These are phyloP conservation scores for Tokudaia muenninki DNA, from an alignment of 2,797 vertebrate species.

Conservation along the genomic window DNA sequence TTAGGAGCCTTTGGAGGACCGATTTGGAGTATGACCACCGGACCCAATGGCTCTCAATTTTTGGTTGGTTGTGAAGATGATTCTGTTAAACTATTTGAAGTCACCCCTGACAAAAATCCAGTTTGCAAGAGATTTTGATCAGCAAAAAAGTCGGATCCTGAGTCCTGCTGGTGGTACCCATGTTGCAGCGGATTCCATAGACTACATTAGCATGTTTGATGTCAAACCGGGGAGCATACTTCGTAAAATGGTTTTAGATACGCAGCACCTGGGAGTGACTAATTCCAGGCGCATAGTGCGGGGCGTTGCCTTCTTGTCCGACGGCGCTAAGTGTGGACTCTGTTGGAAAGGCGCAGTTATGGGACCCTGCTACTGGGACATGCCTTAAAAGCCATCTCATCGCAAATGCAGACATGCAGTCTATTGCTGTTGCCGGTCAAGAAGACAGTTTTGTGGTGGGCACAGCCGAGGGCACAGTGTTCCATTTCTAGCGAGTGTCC, in stretches of 20 bases:
- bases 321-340: constrained; percentile 93
- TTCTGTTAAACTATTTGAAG: constrained; percentile 94
- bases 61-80: constrained; percentile 97
- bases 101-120: constrained; percentile 91
- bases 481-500: constrained; percentile 94
- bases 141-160: constrained; percentile 91
- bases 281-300: constrained; percentile 93
- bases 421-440: constrained; percentile 90
- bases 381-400: constrained; percentile 91
- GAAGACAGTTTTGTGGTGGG: constrained; percentile 95
- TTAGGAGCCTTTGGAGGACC: constrained; percentile 94
- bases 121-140: constrained; percentile 94
- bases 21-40: constrained; percentile 92
- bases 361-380: constrained; percentile 93
- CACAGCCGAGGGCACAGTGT: constrained; percentile 93
- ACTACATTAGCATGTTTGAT: too few relatives aligned
- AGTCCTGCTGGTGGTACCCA: too few relatives aligned
- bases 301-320: constrained; percentile 92
- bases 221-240: constrained; percentile 88
- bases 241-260: constrained; percentile 92
- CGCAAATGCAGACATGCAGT: constrained; percentile 91
- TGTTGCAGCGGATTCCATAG: too few relatives aligned
- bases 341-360: constrained; percentile 94
- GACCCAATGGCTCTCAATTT: constrained; percentile 89
- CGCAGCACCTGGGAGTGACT: constrained; percentile 83